phyloP scores from a whole-genome alignment of 2,888 invertebrate species.

The Hydriomena furcata region DNA sequence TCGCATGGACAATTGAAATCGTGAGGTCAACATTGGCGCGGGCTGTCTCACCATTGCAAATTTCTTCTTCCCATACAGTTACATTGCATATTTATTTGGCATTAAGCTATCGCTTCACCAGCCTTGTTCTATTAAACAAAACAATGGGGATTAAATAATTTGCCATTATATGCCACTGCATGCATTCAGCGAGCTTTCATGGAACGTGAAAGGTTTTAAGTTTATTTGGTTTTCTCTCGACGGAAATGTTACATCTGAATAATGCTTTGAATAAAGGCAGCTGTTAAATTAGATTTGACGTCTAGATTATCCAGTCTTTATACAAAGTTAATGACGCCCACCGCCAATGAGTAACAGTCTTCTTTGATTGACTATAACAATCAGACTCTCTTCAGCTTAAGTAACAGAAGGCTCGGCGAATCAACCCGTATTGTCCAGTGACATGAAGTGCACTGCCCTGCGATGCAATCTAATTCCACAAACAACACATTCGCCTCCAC shows the following conservation, averaged over 20 bases:
- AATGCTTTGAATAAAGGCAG: not conserved
- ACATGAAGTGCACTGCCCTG: constrained; percentile 43
- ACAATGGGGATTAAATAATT: constrained; percentile 39
- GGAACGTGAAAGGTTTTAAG: constrained; percentile 1
- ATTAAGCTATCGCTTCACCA: constrained; percentile 58
- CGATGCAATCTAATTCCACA: constrained; percentile 30
- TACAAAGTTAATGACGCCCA: constrained; percentile 15
- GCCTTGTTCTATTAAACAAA: constrained; percentile 47
- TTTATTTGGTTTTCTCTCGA: not conserved
- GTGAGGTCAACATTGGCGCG: constrained; percentile 79
- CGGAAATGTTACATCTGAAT: not conserved
- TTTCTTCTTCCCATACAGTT: constrained; percentile 78
- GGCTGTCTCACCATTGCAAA: constrained; percentile 72
- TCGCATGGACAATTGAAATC: constrained; percentile 82
- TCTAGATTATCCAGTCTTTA: not conserved
- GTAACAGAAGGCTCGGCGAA: constrained; percentile 41
- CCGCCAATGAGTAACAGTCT: constrained; percentile 28
- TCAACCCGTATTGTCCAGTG: constrained; percentile 48
- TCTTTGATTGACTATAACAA: constrained; percentile 42
- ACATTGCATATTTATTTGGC: constrained; percentile 65
- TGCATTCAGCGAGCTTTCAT: constrained; percentile 5
- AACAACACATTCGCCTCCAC: constrained; percentile 24
- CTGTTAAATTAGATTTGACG: not conserved
- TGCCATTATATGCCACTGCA: constrained; percentile 15
- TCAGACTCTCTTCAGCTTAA: constrained; percentile 31